These are phyloP conservation scores for Dromius quadrimaculatus DNA, from an alignment of 2,888 invertebrate species.

Conservation along the genomic window DNA sequence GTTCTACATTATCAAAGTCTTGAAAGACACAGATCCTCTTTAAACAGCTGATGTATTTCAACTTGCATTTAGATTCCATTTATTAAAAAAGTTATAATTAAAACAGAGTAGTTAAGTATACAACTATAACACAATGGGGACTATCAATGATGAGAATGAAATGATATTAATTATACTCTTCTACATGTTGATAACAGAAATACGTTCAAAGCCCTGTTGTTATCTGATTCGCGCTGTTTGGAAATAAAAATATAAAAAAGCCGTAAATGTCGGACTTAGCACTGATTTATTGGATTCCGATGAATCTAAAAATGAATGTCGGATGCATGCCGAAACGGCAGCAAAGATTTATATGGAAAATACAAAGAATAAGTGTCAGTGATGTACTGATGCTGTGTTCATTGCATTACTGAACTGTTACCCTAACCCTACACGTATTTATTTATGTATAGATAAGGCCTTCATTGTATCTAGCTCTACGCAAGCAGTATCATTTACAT, in stretches of 20 bases:
- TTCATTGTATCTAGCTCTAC: too few species aligned
- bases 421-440: background rate
- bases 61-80: too few species aligned
- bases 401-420: constrained; percentile 13
- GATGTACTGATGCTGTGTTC: constrained; percentile 20
- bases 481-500: too few species aligned
- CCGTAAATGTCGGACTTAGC: constrained; percentile 28
- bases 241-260: constrained; percentile 27
- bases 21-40: too few species aligned
- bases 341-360: constrained; percentile 36
- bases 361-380: constrained; percentile 29
- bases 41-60: too few species aligned
- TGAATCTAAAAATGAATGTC: constrained; percentile 43
- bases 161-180: constrained; percentile 22
- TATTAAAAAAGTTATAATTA: too few species aligned
- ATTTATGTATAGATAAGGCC: constrained; percentile 10
- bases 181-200: constrained; percentile 11
- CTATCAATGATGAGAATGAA: too few species aligned
- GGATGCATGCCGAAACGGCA: constrained; percentile 37
- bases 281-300: constrained; percentile 45
- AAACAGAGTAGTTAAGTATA: background rate
- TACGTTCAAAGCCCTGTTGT: background rate
- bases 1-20: too few species aligned
- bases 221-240: constrained; percentile 22
- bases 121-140: too few species aligned